Conservation (phyloP, 2,113 vertebrate genomes). For the Tor tambroides region DNA sequence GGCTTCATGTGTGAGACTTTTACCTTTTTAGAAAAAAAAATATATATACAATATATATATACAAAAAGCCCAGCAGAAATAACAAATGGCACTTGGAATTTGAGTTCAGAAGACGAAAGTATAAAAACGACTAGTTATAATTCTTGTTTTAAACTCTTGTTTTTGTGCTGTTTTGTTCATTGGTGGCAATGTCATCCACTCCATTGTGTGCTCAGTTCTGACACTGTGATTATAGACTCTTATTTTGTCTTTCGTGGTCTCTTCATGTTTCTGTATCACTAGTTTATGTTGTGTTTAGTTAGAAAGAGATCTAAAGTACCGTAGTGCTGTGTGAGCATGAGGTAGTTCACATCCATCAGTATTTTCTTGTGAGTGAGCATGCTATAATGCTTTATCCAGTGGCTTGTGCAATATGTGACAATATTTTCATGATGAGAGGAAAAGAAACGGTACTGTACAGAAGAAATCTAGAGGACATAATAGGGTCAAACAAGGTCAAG, state of each 20-base stretch:
- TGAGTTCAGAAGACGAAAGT: background rate
- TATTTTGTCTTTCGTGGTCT: background rate
- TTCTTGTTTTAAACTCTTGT: background rate
- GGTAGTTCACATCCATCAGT: conserved; percentile 31
- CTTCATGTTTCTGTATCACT: background rate
- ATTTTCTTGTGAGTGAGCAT: conserved; percentile 52
- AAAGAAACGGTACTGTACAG: background rate
- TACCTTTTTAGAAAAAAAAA: background rate
- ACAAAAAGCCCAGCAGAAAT: background rate
- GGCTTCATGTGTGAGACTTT: background rate
- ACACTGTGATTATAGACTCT: conserved; percentile 24
- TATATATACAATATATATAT: background rate
- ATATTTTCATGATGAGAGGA: conserved; percentile 35
- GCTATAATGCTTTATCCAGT: conserved; percentile 44
- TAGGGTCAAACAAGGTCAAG: background rate
- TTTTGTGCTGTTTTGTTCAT: conserved; percentile 19
- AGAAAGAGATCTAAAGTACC: background rate
- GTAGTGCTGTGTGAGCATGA: conserved; percentile 39
- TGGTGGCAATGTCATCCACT: conserved; percentile 19
- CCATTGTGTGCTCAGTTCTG: background rate
- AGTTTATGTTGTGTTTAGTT: background rate
- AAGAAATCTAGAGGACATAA: background rate
- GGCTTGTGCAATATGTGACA: conserved; percentile 50
- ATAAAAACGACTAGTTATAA: background rate
- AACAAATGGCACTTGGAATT: background rate